phyloP scores from a whole-genome alignment of 1,140 invertebrate species.

The Sarcophaga bullata region DNA sequence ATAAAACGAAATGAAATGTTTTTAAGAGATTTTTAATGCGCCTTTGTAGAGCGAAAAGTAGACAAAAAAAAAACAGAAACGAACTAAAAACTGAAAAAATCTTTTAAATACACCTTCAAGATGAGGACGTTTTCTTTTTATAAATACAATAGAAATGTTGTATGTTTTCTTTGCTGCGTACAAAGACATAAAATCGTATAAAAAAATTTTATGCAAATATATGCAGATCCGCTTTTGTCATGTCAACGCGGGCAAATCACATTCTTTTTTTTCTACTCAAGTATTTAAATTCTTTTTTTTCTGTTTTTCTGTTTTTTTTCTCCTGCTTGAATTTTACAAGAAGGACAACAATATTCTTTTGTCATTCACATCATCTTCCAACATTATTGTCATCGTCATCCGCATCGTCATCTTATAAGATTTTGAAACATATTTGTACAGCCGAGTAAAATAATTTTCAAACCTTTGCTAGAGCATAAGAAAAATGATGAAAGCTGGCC shows the following conservation, averaged over 20 bases:
- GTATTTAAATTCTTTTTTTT: neutral
- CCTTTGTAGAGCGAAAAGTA: neutral
- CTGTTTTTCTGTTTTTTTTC: too few species aligned
- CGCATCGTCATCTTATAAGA: neutral
- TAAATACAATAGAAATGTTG: neutral
- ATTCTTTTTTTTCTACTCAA: slow-evolving; percentile 42
- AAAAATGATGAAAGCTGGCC: neutral
- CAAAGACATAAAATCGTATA: slow-evolving; percentile 20
- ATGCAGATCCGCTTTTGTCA: slow-evolving; percentile 65
- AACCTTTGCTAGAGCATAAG: neutral
- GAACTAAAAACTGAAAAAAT: neutral
- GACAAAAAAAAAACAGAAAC: neutral
- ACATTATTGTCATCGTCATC: neutral
- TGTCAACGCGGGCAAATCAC: slow-evolving; percentile 64
- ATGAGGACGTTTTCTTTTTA: neutral
- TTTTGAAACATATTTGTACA: neutral
- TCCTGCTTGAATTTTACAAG: slow-evolving; percentile 51
- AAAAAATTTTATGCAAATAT: slow-evolving; percentile 62
- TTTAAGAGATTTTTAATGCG: slow-evolving; percentile 21
- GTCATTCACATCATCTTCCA: slow-evolving; percentile 4
- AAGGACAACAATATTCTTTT: slow-evolving; percentile 48
- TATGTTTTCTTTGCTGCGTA: neutral
- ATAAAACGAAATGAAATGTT: too few species aligned
- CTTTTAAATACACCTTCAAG: slow-evolving; percentile 8
- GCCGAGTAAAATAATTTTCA: neutral